Base-by-base conservation (phyloP, 2,888 invertebrate genomes). In the Amiota minor region DNA sequence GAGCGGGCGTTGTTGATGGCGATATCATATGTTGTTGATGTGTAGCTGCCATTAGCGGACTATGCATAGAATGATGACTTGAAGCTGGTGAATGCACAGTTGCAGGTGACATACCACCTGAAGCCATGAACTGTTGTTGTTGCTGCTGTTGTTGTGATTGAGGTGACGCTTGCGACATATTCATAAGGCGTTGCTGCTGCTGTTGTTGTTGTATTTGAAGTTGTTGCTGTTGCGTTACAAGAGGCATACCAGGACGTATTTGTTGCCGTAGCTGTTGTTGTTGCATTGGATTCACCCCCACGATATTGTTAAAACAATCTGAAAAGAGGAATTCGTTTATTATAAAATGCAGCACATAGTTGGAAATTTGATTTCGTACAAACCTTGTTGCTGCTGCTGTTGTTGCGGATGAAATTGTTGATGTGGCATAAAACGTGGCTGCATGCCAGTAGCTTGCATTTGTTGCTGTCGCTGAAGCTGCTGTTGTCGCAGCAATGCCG, bases 61-160 rank as follows among this genome's bases (percentile, higher is more conserved):
- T 88, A 65, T 88, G 87, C 85, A 88, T 84, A 53, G 88, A 88
- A 75, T 88, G 88, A 70, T 88, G 88, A 73, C 88, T 88, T 64
- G 88, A 88, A 78, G 88, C 87, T 72, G 88, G 88, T 76, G 88
- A 88, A 72, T 86, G 87, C 18, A 84, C 80, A 72, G 81, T 79
- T 4, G 67, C 67, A 3, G 88, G 88, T 35, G 88, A 87, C 61
- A 84, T 82, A 14, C 84, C 80, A 50, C 87, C 72, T 84, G 76
- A 73, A 14, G 78, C 71, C 77, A 87, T 79, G 76, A 84, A 86
- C 14, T 77, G 74, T 62, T 77, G 81, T 50, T 85, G 78, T 12
- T 77, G 74, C 59, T 77, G 81, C 49, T 85, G 78, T 67, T 80
- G 80, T 18, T 77, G 78, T 12, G 79, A 73, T 72, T 84, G 82